Conservation (phyloP, 2,113 vertebrate genomes). For the western clawed frog (Xenopus tropicalis) region DNA sequence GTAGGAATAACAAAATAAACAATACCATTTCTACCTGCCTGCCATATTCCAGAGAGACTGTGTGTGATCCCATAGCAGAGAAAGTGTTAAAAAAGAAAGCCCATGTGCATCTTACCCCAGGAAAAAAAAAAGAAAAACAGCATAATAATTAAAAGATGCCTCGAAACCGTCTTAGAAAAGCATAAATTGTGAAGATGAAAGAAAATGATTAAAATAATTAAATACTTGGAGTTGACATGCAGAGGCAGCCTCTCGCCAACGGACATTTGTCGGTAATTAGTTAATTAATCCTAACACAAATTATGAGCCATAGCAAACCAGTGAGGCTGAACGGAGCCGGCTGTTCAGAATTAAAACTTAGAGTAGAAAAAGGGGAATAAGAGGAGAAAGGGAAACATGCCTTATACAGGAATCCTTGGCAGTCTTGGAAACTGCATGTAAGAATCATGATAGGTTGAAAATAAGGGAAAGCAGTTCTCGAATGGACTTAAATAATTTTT, state of each 20-base stretch:
- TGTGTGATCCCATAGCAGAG: slow-evolving; percentile 42
- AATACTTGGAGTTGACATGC: slow-evolving; percentile 98
- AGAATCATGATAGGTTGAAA: too few relatives aligned
- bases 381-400: neutral
- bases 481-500: too few relatives aligned
- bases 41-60: slow-evolving; percentile 4
- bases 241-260: slow-evolving; percentile 95
- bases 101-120: slow-evolving; percentile 47
- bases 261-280: slow-evolving; percentile 99
- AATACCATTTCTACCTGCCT: neutral
- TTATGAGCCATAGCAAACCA: slow-evolving; percentile 99
- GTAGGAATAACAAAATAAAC: too few relatives aligned
- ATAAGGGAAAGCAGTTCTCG: too few relatives aligned
- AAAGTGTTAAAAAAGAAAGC: slow-evolving; percentile 55
- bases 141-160: slow-evolving; percentile 98
- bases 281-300: slow-evolving; percentile 99
- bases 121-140: slow-evolving; percentile 56
- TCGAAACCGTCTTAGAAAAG: slow-evolving; percentile 92
- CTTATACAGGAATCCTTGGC: neutral
- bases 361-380: slow-evolving; percentile 44
- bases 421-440: neutral
- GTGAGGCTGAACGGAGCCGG: slow-evolving; percentile 91
- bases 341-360: slow-evolving; percentile 76
- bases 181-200: slow-evolving; percentile 99
- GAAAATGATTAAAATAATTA: slow-evolving; percentile 99